Base-by-base conservation (phyloP, 2,797 vertebrate genomes). In the Toxotes lorentzi region DNA sequence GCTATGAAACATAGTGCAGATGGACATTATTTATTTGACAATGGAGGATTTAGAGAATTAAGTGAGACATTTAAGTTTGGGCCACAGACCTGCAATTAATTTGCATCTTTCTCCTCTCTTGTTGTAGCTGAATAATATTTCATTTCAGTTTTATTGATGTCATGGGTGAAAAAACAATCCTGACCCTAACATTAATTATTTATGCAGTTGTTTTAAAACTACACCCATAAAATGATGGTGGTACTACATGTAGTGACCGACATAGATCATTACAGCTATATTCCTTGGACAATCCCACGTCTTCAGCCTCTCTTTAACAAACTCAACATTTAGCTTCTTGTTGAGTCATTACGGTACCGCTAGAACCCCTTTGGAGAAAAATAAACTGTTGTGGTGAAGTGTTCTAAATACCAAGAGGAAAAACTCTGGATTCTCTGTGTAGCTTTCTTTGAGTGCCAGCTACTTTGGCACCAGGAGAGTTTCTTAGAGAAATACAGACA, bases 21-120 rank as follows among this genome's bases (percentile, higher is more conserved):
- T 93, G 90, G 90, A 89, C 82, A 47, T 86, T 90, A 84, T 89
- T 90, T 83, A 83, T 91, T 83, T 70, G 74, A 90, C 79, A 82
- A 77, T 76, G 38, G 54, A 81, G 73, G 70, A 86, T 84, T 83
- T 76, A 50, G 59, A 76, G 63, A 85, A 69, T 84, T 62, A 90
- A 89, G 78, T 54, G 58, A 83, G 69, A 77, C 72, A 23, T 86
- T 85, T 71, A 76, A 79, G 79, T 88, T 86, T 21, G 56, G 58
- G 72, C 76, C 57, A 27, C 50, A 70, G 63, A 76, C 63, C 14
- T 62, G 58, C 14, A 47, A 54, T 71, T 73, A 58, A 57, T 80
- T 76, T 58, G 51, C 48, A 34, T 62, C 16, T 70, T 34, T 54
- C 13, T 57, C 21, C 32, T 45, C 16, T 65, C 8, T 65, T 54